Evolutionary conservation across 2,888 invertebrate species (phyloP), one percentile per base, ranked within the genome.

Genomic region (Coronaproctus castanopsis): DNA sequence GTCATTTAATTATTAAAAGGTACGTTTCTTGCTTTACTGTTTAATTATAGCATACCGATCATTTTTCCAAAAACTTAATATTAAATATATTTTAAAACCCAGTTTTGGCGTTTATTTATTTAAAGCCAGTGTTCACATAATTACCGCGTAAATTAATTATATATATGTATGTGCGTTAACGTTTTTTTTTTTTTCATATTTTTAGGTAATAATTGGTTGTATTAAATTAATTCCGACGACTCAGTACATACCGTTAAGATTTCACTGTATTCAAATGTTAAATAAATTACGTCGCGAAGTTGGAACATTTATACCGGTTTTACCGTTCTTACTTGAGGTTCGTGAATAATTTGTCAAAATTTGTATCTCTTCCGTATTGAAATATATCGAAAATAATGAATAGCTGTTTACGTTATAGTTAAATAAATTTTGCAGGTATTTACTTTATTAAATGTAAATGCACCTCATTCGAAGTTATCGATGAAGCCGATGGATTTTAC

Each of bases 241-340:
- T 14, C 85, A 89, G 69, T 97, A 88, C 75, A 89, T 87, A 68
- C 97, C 97, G 0, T 72, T 97, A 58, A 78, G 96, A 65, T 93
- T 98, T 70, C 95, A 96, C 70, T 86, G 93, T 70, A 75, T 85
- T 22, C 81, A 85, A 67, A 80, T 89, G 68, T 74, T 98, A 62
- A 86, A 87, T 61, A 79, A 82, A 64, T 75, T 98, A 55, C 81
- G 85, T 1, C 81, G 80, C 66, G 80, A 84, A 64, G 83, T 88
- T 0, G 78, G 80, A 57, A 81, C 82, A 2, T 95, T 84, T 68
- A 82, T 95, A 66, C 95, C 96, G 0, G 76, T 90, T 23, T 70
- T 95, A 62, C 91, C 93, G 1, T 83, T 87, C 66, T 77, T 85
- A 68, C 75, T 85, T 59, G 91, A 89, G 78, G 85, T 85, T 73